Percentiles rank a stretch among this genome's conserved stretches.
phyloP scores from a whole-genome alignment of 2,888 invertebrate genomes.

The Pristionchus arcanus region DNA sequence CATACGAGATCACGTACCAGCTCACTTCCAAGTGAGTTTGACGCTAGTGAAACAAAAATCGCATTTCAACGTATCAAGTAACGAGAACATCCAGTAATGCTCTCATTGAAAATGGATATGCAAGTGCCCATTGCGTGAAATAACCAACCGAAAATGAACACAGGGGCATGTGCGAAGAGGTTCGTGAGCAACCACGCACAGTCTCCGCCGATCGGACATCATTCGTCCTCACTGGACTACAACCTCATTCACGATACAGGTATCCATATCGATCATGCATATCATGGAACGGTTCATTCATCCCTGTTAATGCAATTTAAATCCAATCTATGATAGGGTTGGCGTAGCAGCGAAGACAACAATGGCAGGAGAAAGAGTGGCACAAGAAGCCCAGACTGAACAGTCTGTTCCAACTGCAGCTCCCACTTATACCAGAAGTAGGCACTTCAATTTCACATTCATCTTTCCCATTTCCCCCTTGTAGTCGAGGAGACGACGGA shows the following conservation, averaged over 20 bases:
- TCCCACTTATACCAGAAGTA: constrained; percentile 71
- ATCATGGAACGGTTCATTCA: not conserved
- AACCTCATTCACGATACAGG: constrained; percentile 78
- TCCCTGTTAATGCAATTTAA: not conserved
- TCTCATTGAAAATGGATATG: no score
- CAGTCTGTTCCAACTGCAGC: constrained; percentile 75
- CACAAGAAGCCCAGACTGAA: constrained; percentile 76
- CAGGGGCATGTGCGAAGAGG: constrained; percentile 77
- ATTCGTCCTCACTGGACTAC: constrained; percentile 75
- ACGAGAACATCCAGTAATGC: no score
- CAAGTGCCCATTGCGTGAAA: no score
- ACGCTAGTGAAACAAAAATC: not conserved
- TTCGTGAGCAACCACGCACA: constrained; percentile 70
- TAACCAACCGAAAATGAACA: not conserved
- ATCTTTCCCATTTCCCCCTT: not conserved
- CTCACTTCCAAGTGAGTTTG: constrained; percentile 69
- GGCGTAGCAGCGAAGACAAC: constrained; percentile 78
- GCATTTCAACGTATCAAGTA: not conserved
- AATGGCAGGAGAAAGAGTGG: constrained; percentile 72
- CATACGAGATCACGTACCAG: constrained; percentile 79
- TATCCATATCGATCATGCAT: not conserved
- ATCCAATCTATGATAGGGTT: constrained; percentile 62
- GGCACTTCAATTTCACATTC: not conserved
- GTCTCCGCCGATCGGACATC: constrained; percentile 71
- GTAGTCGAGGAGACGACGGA: constrained; percentile 51